phyloP scores from a whole-genome alignment of 2,888 invertebrate species.

The Trissonchulus sp. region DNA sequence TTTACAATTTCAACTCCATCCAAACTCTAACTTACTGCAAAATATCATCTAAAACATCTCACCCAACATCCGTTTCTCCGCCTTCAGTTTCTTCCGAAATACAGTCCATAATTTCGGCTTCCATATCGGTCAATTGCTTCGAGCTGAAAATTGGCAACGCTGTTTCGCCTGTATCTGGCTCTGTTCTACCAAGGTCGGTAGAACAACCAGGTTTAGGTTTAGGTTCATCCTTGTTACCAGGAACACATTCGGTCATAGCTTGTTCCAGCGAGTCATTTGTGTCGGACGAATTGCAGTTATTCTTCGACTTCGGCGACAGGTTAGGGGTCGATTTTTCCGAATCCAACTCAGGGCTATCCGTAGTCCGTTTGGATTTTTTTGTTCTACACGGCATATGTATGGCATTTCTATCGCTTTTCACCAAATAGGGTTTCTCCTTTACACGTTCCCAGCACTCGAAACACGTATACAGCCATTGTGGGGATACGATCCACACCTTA shows the following conservation, averaged over 20 bases:
- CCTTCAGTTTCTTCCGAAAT: too few species aligned
- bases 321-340: background rate
- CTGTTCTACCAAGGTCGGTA: background rate
- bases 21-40: too few species aligned
- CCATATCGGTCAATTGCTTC: background rate
- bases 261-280: background rate
- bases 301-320: background rate
- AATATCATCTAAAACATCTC: too few species aligned
- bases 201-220: too few species aligned
- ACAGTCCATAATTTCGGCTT: background rate
- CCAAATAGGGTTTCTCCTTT: conserved; percentile 61
- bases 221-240: background rate
- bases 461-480: conserved; percentile 90
- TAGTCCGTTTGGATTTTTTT: background rate
- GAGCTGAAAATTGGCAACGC: background rate
- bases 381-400: too few species aligned
- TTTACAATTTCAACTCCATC: too few species aligned
- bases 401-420: background rate
- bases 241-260: background rate
- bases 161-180: background rate
- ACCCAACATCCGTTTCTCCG: too few species aligned
- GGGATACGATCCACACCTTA: conserved; percentile 63
- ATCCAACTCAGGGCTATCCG: background rate
- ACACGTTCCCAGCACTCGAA: conserved; percentile 87
- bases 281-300: background rate